Percentiles rank a stretch among this genome's conserved stretches.
Conservation (phyloP, 1,140 invertebrate genomes). For the Drosophila kurseongensis region DNA sequence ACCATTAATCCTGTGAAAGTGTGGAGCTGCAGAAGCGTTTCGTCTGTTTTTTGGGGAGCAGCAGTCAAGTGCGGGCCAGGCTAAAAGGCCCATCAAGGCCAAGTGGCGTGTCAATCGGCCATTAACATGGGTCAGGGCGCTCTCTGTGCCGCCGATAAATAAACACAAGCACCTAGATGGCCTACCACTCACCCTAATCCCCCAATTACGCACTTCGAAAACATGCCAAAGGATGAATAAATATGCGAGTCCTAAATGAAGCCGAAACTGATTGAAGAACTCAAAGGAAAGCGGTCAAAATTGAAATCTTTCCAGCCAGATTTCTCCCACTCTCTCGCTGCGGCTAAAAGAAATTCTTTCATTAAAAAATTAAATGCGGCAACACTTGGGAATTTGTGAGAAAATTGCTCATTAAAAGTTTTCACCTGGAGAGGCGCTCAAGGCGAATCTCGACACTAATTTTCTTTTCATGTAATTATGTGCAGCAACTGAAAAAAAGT, state of each 20-base stretch:
- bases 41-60: constrained; percentile 25
- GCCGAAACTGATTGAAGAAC: constrained; percentile 36
- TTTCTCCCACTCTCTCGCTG: constrained; percentile 13
- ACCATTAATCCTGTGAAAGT: constrained; percentile 55
- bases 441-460: constrained; percentile 79
- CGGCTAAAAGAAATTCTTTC: constrained; percentile 48
- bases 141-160: constrained; percentile 58
- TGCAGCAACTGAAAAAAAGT: constrained; percentile 52
- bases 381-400: constrained; percentile 78
- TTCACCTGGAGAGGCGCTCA: constrained; percentile 76
- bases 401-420: constrained; percentile 83
- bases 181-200: not conserved
- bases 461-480: constrained; percentile 80
- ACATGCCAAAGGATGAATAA: not conserved
- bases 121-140: constrained; percentile 63
- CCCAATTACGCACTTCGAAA: constrained; percentile 1
- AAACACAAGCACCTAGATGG: constrained; percentile 49
- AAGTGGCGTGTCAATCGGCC: constrained; percentile 82
- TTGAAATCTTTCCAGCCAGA: constrained; percentile 19
- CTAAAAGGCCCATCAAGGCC: constrained; percentile 66
- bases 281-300: not conserved
- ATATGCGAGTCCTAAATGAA: constrained; percentile 37
- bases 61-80: constrained; percentile 8
- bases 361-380: constrained; percentile 80
- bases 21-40: constrained; percentile 41